phyloP scores from a whole-genome alignment of 2,113 vertebrate species.

The Heterotilapia buettikoferi region DNA sequence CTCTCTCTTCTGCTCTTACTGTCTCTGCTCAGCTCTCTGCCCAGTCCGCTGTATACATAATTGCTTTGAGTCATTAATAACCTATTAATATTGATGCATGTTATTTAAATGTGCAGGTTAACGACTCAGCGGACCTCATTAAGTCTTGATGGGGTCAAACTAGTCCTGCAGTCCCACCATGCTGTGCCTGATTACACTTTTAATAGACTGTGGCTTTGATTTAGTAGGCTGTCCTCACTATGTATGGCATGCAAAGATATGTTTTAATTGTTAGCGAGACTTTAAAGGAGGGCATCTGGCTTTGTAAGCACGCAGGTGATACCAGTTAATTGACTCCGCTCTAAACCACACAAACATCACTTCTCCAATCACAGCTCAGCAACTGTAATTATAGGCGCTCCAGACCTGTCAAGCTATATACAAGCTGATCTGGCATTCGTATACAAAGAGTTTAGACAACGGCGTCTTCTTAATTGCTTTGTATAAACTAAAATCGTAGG shows the following conservation, averaged over 20 bases:
- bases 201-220: conserved; percentile 52
- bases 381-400: neutral
- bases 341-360: neutral
- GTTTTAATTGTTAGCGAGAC: conserved; percentile 18
- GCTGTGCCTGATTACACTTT: conserved; percentile 50
- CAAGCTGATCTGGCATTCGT: neutral
- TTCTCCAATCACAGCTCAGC: neutral
- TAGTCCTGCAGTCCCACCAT: conserved; percentile 32
- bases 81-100: conserved; percentile 62
- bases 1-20: neutral
- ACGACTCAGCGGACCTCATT: conserved; percentile 57
- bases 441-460: neutral
- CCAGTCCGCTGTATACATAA: conserved; percentile 26
- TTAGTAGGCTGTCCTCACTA: neutral
- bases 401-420: neutral
- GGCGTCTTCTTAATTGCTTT: neutral
- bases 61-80: conserved; percentile 59
- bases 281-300: neutral
- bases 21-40: neutral
- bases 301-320: neutral
- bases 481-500: neutral
- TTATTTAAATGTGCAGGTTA: conserved; percentile 58
- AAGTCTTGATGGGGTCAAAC: conserved; percentile 57
- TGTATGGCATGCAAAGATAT: neutral
- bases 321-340: neutral